Conservation (phyloP, 2,797 vertebrate genomes). For the Toxotes lorentzi region DNA sequence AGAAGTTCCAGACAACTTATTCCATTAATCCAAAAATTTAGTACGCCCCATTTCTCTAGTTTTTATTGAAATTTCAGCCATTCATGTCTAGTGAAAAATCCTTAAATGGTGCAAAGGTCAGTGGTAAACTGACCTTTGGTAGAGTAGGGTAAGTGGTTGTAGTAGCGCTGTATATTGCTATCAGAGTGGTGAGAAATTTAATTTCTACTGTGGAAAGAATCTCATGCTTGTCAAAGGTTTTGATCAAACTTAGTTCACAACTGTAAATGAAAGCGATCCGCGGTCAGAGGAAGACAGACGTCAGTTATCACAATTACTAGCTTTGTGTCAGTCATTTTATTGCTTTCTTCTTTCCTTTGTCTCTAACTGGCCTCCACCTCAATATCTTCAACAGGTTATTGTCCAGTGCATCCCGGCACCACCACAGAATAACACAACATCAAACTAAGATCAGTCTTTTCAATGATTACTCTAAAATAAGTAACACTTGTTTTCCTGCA, state of each 20-base stretch:
- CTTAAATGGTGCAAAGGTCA: too few relatives aligned
- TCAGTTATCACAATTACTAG: neutral
- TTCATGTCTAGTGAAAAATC: too few relatives aligned
- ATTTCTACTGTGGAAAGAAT: too few relatives aligned
- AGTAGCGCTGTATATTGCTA: too few relatives aligned
- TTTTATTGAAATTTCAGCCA: too few relatives aligned
- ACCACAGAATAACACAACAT: conserved; percentile 5
- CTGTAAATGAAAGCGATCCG: neutral
- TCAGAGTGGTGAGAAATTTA: too few relatives aligned
- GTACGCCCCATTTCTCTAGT: too few relatives aligned
- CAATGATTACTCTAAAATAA: neutral
- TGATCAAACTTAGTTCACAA: too few relatives aligned
- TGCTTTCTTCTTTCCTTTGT: neutral
- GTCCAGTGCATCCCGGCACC: conserved; percentile 44
- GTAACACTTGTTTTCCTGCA: conserved; percentile 2
- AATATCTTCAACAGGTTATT: conserved; percentile 61
- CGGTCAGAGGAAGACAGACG: neutral
- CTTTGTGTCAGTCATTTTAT: conserved; percentile 1
- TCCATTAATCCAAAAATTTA: neutral
- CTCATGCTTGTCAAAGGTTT: too few relatives aligned
- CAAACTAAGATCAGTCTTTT: conserved; percentile 35
- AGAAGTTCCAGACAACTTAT: neutral
- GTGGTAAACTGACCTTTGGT: too few relatives aligned
- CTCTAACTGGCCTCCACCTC: neutral
- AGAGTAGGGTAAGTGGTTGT: too few relatives aligned